A percentile compares a stretch with the other conserved stretches of the same genome.
These are phyloP conservation scores for Cistogaster globosa DNA, from an alignment of 2,888 invertebrate species.

Conservation along the genomic window DNA sequence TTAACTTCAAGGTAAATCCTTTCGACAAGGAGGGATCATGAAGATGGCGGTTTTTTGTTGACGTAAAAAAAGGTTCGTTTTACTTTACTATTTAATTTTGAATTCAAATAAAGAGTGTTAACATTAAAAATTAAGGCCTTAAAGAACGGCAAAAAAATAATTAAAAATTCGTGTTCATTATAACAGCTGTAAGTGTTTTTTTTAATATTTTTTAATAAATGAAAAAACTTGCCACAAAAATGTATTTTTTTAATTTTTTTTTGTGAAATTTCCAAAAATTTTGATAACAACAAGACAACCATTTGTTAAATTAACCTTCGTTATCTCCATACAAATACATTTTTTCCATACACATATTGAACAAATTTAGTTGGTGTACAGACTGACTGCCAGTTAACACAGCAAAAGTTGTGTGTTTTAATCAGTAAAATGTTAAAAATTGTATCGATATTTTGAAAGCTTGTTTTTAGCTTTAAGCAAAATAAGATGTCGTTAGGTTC, in stretches of 20 bases:
- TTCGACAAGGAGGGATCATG: not conserved
- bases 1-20: not conserved
- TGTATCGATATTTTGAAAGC: too few species aligned
- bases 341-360: constrained; percentile 3
- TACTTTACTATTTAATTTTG: not conserved
- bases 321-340: constrained; percentile 32
- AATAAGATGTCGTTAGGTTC: too few species aligned
- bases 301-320: constrained; percentile 59
- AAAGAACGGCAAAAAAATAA: constrained; percentile 5
- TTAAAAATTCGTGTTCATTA: constrained; percentile 16
- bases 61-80: not conserved
- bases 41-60: not conserved
- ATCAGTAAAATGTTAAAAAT: too few species aligned
- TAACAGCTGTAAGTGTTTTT: constrained; percentile 54
- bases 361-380: constrained; percentile 24
- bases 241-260: not conserved
- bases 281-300: constrained; percentile 13
- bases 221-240: constrained; percentile 8
- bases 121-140: not conserved
- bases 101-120: too few species aligned
- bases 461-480: too few species aligned
- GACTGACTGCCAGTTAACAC: not conserved
- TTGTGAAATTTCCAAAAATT: not conserved
- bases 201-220: constrained; percentile 4
- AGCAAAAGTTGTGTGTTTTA: constrained; percentile 4